phyloP scores from a whole-genome alignment of 2,113 vertebrate species.

The Tachycineta bicolor region DNA sequence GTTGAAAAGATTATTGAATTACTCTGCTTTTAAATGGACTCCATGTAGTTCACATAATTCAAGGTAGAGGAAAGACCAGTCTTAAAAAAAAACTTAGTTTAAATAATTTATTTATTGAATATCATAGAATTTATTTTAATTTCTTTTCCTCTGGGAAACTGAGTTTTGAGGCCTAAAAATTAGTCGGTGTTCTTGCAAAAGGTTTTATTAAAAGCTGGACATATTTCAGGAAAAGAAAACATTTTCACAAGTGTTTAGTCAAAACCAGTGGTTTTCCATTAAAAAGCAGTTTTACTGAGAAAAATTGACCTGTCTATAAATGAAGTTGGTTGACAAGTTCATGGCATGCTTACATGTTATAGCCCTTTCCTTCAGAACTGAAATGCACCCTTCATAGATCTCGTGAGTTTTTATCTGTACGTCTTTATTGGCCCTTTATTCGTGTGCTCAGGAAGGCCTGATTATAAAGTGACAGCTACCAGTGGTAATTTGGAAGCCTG shows the following conservation, averaged over 20 bases:
- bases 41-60: not conserved
- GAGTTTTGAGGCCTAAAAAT: not conserved
- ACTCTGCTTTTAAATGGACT: not conserved
- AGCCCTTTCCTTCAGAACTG: not conserved
- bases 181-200: not conserved
- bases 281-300: not conserved
- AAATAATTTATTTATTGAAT: not conserved
- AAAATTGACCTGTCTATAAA: not conserved
- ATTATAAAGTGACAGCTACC: not conserved
- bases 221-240: not conserved
- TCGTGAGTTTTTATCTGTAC: not conserved
- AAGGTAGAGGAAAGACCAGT: not conserved
- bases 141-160: not conserved
- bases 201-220: not conserved
- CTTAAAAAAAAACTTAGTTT: not conserved
- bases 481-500: not conserved
- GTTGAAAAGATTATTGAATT: not conserved
- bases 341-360: rapidly evolving
- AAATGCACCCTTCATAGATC: not conserved
- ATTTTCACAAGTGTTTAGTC: not conserved
- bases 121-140: not conserved
- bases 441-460: not conserved
- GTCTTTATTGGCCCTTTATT: not conserved
- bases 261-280: not conserved
- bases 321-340: not conserved